A percentile compares a stretch with the other conserved stretches of the same genome.
Conservation (phyloP, 2,113 vertebrate genomes). For the Oreochromis spilurus region DNA sequence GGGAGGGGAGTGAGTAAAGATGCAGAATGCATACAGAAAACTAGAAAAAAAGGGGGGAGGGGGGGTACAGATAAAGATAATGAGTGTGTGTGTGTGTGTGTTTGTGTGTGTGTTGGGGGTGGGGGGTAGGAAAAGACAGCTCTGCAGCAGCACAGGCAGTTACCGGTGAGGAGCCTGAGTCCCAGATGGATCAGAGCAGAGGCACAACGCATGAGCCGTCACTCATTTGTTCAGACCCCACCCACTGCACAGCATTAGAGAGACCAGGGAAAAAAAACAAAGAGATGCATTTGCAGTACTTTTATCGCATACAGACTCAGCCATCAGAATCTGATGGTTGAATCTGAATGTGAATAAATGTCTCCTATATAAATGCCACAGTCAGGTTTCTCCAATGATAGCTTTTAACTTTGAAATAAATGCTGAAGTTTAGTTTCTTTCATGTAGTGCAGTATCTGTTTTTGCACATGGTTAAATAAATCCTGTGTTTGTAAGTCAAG, state of each 20-base stretch:
- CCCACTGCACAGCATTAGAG: slow-evolving; percentile 18
- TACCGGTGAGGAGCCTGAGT: slow-evolving; percentile 3
- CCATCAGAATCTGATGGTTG: neutral
- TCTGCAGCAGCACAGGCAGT: slow-evolving; percentile 32
- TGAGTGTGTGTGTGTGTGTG: neutral
- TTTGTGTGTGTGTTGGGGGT: neutral
- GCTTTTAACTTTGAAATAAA: neutral
- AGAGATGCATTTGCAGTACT: neutral
- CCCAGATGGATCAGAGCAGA: slow-evolving; percentile 63
- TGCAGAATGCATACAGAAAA: slow-evolving; percentile 46
- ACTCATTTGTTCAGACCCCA: slow-evolving; percentile 1
- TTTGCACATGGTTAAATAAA: neutral
- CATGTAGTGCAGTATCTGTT: neutral
- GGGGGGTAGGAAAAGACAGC: neutral
- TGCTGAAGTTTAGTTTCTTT: neutral
- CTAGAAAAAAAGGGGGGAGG: neutral
- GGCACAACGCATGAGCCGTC: slow-evolving; percentile 64
- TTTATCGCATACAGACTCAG: neutral
- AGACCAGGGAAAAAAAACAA: neutral
- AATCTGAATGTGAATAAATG: neutral
- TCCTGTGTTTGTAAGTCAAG: neutral
- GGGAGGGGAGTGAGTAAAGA: slow-evolving; percentile 39
- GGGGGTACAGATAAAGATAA: slow-evolving; percentile 50
- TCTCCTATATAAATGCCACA: neutral
- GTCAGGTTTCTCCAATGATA: neutral